Percentiles rank a stretch among this genome's conserved stretches.
Conservation (phyloP, 2,113 vertebrate species). For the Agapornis roseicollis region DNA sequence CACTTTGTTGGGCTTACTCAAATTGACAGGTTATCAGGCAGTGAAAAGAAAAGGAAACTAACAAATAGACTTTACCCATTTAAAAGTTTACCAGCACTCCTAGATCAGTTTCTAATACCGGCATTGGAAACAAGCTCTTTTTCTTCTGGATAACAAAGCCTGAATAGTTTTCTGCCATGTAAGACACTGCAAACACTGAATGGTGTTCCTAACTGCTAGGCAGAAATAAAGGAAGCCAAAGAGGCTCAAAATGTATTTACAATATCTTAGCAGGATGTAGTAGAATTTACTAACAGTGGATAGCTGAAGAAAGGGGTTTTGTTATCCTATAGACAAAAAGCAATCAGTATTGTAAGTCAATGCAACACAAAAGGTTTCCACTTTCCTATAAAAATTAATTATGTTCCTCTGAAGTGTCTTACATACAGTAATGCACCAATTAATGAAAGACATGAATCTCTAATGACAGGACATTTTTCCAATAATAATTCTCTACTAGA, state of each 20-base stretch:
- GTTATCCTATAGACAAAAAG: neutral
- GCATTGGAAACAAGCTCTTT: neutral
- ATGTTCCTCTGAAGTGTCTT: neutral
- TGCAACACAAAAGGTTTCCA: neutral
- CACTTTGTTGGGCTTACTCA: neutral
- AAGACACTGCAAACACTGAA: neutral
- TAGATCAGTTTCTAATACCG: neutral
- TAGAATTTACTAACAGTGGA: neutral
- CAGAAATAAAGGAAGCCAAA: neutral
- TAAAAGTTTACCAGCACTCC: neutral
- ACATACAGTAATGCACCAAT: neutral
- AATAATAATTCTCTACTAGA: neutral
- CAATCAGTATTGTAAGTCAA: neutral
- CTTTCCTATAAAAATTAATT: neutral
- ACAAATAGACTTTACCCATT: neutral
- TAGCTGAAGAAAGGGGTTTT: accelerated
- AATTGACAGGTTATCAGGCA: neutral
- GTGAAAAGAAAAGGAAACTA: neutral
- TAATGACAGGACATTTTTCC: neutral
- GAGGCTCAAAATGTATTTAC: neutral
- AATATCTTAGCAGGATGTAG: neutral
- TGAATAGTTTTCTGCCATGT: neutral
- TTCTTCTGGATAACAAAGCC: neutral
- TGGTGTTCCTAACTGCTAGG: neutral
- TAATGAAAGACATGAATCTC: neutral